Conservation (phyloP, 2,888 invertebrate species). For the Malthinus flaveolus region DNA sequence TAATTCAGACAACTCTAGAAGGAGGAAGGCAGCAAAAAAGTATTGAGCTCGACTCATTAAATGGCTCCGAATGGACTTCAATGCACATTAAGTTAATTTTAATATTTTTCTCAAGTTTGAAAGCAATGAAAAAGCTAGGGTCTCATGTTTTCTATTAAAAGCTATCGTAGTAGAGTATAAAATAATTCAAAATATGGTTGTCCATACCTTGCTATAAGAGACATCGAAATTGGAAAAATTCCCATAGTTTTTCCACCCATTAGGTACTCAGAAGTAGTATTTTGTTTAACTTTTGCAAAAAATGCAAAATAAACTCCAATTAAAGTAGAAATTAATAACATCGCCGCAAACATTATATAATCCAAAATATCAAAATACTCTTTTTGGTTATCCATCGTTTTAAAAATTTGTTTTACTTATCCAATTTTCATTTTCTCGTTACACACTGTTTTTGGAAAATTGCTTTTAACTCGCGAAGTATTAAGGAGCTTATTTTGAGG, state of each 20-base stretch:
- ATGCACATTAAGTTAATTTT: too few relatives aligned
- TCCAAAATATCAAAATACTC: slow-evolving; percentile 64
- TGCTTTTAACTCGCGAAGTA: neutral
- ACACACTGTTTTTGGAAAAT: neutral
- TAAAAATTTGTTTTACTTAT: slow-evolving; percentile 26
- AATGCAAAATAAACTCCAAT: slow-evolving; percentile 74
- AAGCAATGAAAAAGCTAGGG: too few relatives aligned
- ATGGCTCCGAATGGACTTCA: too few relatives aligned
- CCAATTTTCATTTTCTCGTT: neutral
- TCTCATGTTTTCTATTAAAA: too few relatives aligned
- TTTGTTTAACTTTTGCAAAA: slow-evolving; percentile 67
- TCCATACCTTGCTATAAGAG: slow-evolving; percentile 72
- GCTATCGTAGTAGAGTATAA: too few relatives aligned
- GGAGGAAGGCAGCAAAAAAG: too few relatives aligned
- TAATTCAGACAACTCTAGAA: too few relatives aligned
- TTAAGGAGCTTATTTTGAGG: neutral
- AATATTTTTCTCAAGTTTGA: too few relatives aligned
- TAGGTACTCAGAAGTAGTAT: slow-evolving; percentile 72
- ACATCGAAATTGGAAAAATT: slow-evolving; percentile 79
- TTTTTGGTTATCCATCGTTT: slow-evolving; percentile 38
- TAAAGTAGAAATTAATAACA: slow-evolving; percentile 67
- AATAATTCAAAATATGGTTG: too few relatives aligned
- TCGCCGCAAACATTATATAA: slow-evolving; percentile 66
- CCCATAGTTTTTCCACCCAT: slow-evolving; percentile 79
- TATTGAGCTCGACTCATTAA: too few relatives aligned